Evolutionary conservation across 1,140 invertebrate genomes (phyloP).

Genomic region (Drosophila bifasciata): DNA sequence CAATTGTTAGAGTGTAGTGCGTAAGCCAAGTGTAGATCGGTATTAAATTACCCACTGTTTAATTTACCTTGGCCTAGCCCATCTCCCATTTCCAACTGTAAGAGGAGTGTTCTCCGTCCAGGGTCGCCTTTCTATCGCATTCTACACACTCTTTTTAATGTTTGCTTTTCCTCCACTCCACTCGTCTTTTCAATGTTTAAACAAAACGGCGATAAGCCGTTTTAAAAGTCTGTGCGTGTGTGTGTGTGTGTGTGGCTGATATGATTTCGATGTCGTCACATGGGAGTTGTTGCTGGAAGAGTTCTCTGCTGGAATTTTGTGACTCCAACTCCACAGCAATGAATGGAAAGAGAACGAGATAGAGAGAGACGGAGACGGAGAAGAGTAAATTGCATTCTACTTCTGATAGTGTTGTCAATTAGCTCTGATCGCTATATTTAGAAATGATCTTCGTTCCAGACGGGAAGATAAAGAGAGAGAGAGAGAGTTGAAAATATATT

Average conservation of each 20-base stretch:
- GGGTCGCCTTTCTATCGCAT: slow-evolving; percentile 35
- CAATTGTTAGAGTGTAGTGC: no score
- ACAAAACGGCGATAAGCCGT: slow-evolving; percentile 44
- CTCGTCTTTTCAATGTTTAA: slow-evolving; percentile 43
- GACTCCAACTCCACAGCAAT: slow-evolving; percentile 16
- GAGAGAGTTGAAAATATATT: neutral
- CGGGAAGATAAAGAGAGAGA: neutral
- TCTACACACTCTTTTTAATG: slow-evolving; percentile 25
- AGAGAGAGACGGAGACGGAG: slow-evolving; percentile 3
- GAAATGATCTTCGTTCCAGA: slow-evolving; percentile 29
- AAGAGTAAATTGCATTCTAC: slow-evolving; percentile 21
- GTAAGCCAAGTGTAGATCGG: no score
- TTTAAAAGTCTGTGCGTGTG: slow-evolving; percentile 3
- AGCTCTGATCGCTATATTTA: slow-evolving; percentile 32
- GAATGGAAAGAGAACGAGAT: neutral
- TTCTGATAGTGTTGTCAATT: slow-evolving; percentile 11
- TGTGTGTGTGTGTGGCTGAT: slow-evolving; percentile 30
- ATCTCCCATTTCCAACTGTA: slow-evolving; percentile 23
- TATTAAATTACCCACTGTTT: no score
- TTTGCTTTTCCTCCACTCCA: slow-evolving; percentile 41
- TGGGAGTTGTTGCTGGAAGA: slow-evolving; percentile 48
- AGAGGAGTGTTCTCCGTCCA: neutral
- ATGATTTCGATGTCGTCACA: slow-evolving; percentile 64
- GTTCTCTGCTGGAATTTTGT: slow-evolving; percentile 1
- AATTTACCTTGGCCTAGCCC: no score